phyloP scores from a whole-genome alignment of 2,113 vertebrate species.

The Rhinolophus ferrumequinum region DNA sequence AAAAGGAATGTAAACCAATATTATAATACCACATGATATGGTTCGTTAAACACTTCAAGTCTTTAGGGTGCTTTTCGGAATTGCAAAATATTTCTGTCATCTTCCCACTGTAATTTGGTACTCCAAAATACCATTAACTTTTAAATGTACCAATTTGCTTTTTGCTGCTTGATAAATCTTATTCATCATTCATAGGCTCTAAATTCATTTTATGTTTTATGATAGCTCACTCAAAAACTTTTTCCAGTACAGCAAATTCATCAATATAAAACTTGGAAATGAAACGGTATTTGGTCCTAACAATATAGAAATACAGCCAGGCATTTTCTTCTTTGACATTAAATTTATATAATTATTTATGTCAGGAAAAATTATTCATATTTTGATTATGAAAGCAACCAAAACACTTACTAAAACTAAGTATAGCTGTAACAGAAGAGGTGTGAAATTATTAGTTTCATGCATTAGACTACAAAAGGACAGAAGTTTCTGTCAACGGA shows the following conservation, averaged over 20 bases:
- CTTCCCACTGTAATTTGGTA: constrained; percentile 65
- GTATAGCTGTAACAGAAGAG: neutral
- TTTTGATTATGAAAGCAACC: constrained; percentile 56
- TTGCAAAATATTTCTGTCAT: constrained; percentile 73
- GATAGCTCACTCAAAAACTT: constrained; percentile 64
- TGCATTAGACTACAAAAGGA: constrained; percentile 19
- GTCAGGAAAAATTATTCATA: constrained; percentile 21
- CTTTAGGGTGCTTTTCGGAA: constrained; percentile 73
- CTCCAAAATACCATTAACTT: constrained; percentile 76
- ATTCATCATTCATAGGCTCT: constrained; percentile 59
- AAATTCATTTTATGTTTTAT: constrained; percentile 69
- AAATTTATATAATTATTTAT: constrained; percentile 42
- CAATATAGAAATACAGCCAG: neutral
- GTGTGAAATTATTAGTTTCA: neutral
- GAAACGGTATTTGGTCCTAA: constrained; percentile 49
- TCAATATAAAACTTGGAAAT: constrained; percentile 61
- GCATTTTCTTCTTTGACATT: constrained; percentile 44
- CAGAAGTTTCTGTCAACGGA: constrained; percentile 24
- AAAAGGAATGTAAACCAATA: constrained; percentile 70
- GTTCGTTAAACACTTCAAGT: constrained; percentile 66
- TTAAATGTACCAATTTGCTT: constrained; percentile 75
- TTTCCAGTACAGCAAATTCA: constrained; percentile 48
- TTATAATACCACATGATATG: constrained; percentile 56
- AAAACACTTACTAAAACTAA: constrained; percentile 5
- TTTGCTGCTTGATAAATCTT: constrained; percentile 78